Base-by-base conservation (phyloP, 2,113 vertebrate species). In the Pedionomus torquatus region DNA sequence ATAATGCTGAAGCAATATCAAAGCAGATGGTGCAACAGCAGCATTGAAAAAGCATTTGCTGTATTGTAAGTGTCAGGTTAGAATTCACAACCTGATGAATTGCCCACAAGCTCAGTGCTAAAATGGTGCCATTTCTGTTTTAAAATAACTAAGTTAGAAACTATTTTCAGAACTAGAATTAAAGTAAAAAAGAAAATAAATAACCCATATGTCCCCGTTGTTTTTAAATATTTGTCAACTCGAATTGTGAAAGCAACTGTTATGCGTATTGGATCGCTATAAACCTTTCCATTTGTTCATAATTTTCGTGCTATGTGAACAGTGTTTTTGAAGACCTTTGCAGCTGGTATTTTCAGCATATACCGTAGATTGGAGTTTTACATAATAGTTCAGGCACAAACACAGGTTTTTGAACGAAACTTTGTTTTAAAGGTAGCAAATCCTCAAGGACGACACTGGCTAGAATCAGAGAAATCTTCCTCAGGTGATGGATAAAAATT, bases 41-140 rank as follows among this genome's bases (percentile, higher is more conserved):
- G 93, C 91, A 85, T 93, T 98, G 97, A 98, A 93, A 96, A 97
- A 98, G 92, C 63, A 90, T 96, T 97, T 79, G 79, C 87, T 96
- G 97, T 96, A 98, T 98, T 98, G 85, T 95, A 96, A 96, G 94
- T 98, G 98, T 98, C 98, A 98, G 98, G 97, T 97, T 97, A 97
- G 94, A 98, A 97, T 95, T 97, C 97, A 91, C 93, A 97, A 94
- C 96, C 97, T 97, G 97, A 98, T 98, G 97, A 97, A 97, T 98
- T 52, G 58, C 87, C 80, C 96, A 82, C 95, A 90, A 95, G 94
- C 96, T 96, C 64, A 68, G 94, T 95, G 88, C 64, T 96, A 96
- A 96, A 97, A 95, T n/a, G 94, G 80, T 93, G 89, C 89, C 95
- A 31, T 96, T 97, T 95, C 97, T 97, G 93, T 96, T 97, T 96